Conservation (phyloP, 1,140 invertebrate genomes). For the Psix sp. region DNA sequence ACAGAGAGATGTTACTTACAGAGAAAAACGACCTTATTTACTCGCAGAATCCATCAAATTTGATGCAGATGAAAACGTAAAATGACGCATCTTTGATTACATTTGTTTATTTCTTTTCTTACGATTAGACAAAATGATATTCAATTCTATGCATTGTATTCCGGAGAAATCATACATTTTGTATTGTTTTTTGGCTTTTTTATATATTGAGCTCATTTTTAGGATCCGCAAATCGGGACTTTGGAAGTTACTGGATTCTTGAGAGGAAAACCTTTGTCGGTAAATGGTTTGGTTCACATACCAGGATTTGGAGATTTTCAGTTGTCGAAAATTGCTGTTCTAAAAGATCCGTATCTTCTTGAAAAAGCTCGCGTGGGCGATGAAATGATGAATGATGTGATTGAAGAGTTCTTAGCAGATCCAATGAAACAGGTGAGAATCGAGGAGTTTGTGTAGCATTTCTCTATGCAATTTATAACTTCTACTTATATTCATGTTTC, state of each 20-base stretch:
- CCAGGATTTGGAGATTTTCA: constrained; percentile 95
- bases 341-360: constrained; percentile 86
- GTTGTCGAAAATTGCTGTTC: constrained; percentile 87
- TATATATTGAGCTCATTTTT: constrained; percentile 11
- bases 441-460: too few relatives aligned
- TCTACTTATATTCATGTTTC: too few relatives aligned
- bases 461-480: too few relatives aligned
- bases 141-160: too few relatives aligned
- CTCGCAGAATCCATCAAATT: constrained; percentile 87
- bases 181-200: constrained; percentile 7
- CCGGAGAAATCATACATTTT: too few relatives aligned
- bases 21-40: constrained; percentile 87
- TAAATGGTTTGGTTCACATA: constrained; percentile 93
- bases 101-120: constrained; percentile 37
- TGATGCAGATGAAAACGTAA: constrained; percentile 54
- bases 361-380: constrained; percentile 60
- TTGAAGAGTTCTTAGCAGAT: constrained; percentile 76
- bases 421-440: constrained; percentile 83
- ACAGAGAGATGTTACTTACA: constrained; percentile 83
- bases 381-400: constrained; percentile 17
- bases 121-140: too few relatives aligned
- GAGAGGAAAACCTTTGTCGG: constrained; percentile 86
- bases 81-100: neutral
- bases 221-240: constrained; percentile 79
- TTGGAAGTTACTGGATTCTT: constrained; percentile 92